Percentiles rank a stretch among this genome's conserved stretches.
These are phyloP conservation scores for Calameuta pallipes DNA, from an alignment of 2,888 invertebrate genomes.

Conservation along the genomic window DNA sequence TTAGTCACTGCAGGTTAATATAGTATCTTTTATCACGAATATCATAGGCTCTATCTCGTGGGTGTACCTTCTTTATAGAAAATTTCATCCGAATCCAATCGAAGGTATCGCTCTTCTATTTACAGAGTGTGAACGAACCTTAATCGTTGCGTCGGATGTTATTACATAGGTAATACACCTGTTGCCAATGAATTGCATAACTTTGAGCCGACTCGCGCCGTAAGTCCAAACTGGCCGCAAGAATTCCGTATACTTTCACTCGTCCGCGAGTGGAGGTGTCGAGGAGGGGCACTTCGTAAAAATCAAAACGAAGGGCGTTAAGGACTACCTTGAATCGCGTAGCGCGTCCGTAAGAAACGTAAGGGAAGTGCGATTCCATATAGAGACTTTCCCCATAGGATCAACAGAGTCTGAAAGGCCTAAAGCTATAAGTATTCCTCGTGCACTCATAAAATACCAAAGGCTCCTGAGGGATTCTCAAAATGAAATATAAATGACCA, in stretches of 20 bases:
- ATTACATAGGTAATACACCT: conserved; percentile 49
- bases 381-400: not conserved
- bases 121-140: conserved; percentile 25
- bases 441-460: not conserved
- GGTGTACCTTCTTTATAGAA: not conserved
- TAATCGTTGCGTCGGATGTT: conserved; percentile 29
- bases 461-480: not conserved
- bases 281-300: conserved; percentile 22
- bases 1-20: not conserved
- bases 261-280: conserved; percentile 38
- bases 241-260: conserved; percentile 61
- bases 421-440: not conserved
- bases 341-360: not conserved
- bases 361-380: not conserved
- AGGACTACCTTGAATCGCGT: not conserved
- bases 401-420: not conserved
- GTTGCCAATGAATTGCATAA: conserved; percentile 50
- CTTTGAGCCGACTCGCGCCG: conserved; percentile 29
- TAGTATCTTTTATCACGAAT: not conserved
- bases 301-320: conserved; percentile 22
- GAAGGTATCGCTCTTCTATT: not conserved
- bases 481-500: not conserved
- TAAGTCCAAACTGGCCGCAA: conserved; percentile 46
- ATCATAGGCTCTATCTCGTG: not conserved
- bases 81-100: not conserved